A percentile compares a stretch with the other conserved stretches of the same genome.
phyloP scores from a whole-genome alignment of 1,140 invertebrate species.

The Drosophila triauraria region DNA sequence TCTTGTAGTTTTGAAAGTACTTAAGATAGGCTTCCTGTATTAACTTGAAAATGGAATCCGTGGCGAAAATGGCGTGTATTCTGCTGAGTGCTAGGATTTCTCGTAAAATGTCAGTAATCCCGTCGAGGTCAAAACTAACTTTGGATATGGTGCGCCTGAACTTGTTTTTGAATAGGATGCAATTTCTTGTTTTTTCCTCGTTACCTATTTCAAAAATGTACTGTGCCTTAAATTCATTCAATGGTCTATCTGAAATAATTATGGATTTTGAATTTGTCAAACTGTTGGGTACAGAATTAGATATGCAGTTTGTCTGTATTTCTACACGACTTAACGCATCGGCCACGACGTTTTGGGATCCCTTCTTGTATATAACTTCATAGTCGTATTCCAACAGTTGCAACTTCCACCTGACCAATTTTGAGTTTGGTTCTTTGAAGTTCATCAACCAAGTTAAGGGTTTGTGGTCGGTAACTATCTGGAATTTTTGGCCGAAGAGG shows the following conservation, averaged over 20 bases:
- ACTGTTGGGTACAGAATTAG: not conserved
- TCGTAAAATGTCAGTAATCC: not conserved
- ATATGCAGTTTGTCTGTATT: not conserved
- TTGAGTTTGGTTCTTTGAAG: constrained; percentile 12
- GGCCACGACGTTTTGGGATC: constrained; percentile 16
- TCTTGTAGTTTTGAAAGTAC: constrained; percentile 2
- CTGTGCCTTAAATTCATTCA: constrained; percentile 14
- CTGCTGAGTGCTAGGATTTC: not conserved
- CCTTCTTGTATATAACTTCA: constrained; percentile 10
- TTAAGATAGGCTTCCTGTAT: constrained; percentile 6
- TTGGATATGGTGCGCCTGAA: constrained; percentile 3
- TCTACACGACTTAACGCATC: constrained; percentile 18
- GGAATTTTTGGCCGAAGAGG: constrained; percentile 2
- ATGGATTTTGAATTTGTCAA: not conserved
- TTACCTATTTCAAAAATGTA: constrained; percentile 10
- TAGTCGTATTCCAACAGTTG: constrained; percentile 21
- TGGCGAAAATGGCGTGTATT: constrained; percentile 4
- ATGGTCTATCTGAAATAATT: constrained; percentile 4
- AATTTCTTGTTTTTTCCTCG: not conserved
- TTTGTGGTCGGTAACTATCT: constrained; percentile 14
- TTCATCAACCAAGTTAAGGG: constrained; percentile 13
- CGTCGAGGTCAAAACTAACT: not conserved
- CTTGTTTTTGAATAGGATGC: constrained; percentile 13
- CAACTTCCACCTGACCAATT: constrained; percentile 5
- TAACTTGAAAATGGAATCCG: constrained; percentile 2